Conservation (phyloP, 2,113 vertebrate species). For the Macrotus californicus region DNA sequence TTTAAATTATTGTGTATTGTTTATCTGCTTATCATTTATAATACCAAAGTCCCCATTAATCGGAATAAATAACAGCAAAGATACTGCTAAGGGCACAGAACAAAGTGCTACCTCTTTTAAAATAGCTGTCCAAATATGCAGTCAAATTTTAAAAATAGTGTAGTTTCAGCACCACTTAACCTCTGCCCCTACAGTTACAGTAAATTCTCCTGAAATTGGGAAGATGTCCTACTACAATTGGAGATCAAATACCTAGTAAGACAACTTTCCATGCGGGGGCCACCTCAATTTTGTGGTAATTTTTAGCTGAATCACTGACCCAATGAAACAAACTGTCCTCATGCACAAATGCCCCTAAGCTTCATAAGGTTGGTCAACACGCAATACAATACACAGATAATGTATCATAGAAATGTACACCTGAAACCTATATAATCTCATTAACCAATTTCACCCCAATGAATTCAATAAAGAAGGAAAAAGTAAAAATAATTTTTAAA, state of each 20-base stretch:
- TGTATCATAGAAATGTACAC: too few relatives aligned
- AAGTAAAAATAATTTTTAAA: too few relatives aligned
- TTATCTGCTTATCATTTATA: background rate
- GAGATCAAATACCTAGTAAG: background rate
- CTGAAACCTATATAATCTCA: too few relatives aligned
- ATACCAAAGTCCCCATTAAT: background rate
- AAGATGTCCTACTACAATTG: background rate
- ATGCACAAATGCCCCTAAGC: background rate
- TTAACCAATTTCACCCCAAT: too few relatives aligned
- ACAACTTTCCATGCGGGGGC: background rate
- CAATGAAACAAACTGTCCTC: background rate
- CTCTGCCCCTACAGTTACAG: background rate
- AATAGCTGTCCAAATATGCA: background rate
- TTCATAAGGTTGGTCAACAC: background rate
- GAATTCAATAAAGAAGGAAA: too few relatives aligned
- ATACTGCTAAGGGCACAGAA: background rate
- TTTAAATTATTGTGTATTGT: background rate
- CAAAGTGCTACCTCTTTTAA: background rate
- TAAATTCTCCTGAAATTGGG: conserved; percentile 10
- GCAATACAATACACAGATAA: too few relatives aligned
- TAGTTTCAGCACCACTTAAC: background rate
- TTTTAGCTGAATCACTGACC: background rate
- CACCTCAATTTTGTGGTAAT: background rate
- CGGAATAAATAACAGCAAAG: background rate
- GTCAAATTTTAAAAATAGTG: background rate